Base-by-base conservation (phyloP, 37 sponge, comb jelly and placozoan genomes). In the Bolinopsis microptera region DNA sequence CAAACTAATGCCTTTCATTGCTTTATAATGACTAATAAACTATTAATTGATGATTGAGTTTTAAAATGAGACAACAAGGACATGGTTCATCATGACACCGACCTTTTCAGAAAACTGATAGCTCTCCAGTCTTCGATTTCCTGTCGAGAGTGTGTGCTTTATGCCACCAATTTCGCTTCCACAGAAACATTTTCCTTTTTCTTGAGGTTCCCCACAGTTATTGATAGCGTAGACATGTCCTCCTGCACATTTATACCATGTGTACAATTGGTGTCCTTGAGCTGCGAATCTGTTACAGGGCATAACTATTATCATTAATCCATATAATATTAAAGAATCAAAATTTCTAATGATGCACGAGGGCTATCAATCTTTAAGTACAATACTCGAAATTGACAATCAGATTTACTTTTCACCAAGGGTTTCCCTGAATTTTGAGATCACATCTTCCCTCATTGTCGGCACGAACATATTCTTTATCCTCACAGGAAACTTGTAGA, bases 151-250 rank as follows among this genome's bases (percentile, higher is more conserved):
- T 32, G 21, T 77, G 5, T 77, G 80, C 1, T 41, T 39, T 0
- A 41, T n/a, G 13, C 90, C 90, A 13, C 90, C 90, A 3, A 86
- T 86, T 41, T 86, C 90, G 1, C 90, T 30, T 33, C 90, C 90
- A 86, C 90, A 86, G 26, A 86, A 86, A 39, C 90, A 86, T 26
- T 86, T 86, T 39, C 61, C 90, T 40, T 24, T 40, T 27, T 86
- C 61, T 22, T 86, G 41, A 41, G 90, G 90, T 30, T 86, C 90
- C 1, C 90, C 90, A 39, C 90, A 86, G n/a, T 39, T 41, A 39
- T 41, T 41, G 25, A 86, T 86, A 5, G 90, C 90, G 26, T 86
- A 86, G 40, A 86, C 61, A 41, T 86, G 90, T 8, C 31, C 61
- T 24, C 35, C 36, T 3, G 61, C 61, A 41, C 90, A 86, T 25